phyloP scores from a whole-genome alignment of 2,888 invertebrate species.

The Protonemura montana region DNA sequence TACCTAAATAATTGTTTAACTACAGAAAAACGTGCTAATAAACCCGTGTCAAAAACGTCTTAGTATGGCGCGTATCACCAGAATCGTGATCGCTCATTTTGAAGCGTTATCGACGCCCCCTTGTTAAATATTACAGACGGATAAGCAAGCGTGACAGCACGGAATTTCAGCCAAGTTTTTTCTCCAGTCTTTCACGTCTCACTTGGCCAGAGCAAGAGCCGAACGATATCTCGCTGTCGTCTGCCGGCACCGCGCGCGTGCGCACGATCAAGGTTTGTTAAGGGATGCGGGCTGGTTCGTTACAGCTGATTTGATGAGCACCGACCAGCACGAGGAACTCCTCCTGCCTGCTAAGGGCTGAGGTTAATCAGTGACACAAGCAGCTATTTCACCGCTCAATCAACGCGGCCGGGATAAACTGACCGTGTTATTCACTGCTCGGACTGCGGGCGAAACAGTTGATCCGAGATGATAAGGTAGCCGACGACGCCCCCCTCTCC shows the following conservation, averaged over 20 bases:
- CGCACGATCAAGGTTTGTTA: no score
- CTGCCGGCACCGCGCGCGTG: no score
- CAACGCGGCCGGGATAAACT: conserved; percentile 40
- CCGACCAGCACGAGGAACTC: neutral
- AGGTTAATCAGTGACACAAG: conserved; percentile 50
- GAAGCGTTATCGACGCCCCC: neutral
- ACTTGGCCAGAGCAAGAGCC: neutral
- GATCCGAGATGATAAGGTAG: neutral
- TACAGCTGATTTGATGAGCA: conserved; percentile 35
- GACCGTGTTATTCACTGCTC: conserved; percentile 15
- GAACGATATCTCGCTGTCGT: no score
- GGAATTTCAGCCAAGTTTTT: neutral
- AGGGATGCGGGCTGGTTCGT: conserved; percentile 29
- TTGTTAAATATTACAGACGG: neutral
- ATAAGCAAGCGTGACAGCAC: neutral
- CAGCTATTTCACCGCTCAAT: conserved; percentile 47
- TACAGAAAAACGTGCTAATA: neutral
- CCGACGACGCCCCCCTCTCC: neutral
- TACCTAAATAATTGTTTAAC: no score
- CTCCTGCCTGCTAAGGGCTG: neutral
- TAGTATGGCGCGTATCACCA: neutral
- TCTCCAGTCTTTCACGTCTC: neutral
- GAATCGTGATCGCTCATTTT: neutral
- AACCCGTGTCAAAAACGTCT: neutral
- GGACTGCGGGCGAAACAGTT: neutral